phyloP scores from a whole-genome alignment of 2,888 invertebrate genomes.

The Hyposoter dolosus region DNA sequence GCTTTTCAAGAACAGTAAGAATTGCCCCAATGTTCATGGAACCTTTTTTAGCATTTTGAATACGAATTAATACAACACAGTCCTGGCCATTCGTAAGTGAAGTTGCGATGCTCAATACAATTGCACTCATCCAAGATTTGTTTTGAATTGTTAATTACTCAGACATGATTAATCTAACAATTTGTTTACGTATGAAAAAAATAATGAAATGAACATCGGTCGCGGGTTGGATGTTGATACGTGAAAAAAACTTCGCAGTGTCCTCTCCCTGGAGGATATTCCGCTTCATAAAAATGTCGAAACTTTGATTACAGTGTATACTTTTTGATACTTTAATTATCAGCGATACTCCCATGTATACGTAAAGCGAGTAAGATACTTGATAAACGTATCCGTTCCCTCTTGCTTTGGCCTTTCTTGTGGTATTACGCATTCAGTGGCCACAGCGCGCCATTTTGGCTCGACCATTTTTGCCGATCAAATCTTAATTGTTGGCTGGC shows the following conservation, averaged over 20 bases:
- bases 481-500: slow-evolving; percentile 85
- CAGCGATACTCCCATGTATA: neutral
- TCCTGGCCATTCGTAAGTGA: too few relatives aligned
- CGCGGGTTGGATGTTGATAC: neutral
- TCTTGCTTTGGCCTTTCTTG: slow-evolving; percentile 55
- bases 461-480: slow-evolving; percentile 85
- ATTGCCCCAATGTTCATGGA: too few relatives aligned
- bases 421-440: slow-evolving; percentile 83
- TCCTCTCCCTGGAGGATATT: neutral
- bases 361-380: neutral
- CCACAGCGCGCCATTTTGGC: slow-evolving; percentile 83
- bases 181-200: neutral
- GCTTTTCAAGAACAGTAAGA: too few relatives aligned
- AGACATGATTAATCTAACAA: neutral
- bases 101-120: too few relatives aligned
- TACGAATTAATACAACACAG: too few relatives aligned
- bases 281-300: neutral
- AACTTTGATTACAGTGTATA: neutral
- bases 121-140: too few relatives aligned
- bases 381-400: slow-evolving; percentile 1
- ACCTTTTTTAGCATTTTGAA: too few relatives aligned
- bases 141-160: too few relatives aligned
- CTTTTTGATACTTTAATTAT: neutral
- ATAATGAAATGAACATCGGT: neutral
- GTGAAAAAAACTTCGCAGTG: neutral